Evolutionary conservation across 2,888 invertebrate species (phyloP).

Genomic region (Eristalis pertinax): DNA sequence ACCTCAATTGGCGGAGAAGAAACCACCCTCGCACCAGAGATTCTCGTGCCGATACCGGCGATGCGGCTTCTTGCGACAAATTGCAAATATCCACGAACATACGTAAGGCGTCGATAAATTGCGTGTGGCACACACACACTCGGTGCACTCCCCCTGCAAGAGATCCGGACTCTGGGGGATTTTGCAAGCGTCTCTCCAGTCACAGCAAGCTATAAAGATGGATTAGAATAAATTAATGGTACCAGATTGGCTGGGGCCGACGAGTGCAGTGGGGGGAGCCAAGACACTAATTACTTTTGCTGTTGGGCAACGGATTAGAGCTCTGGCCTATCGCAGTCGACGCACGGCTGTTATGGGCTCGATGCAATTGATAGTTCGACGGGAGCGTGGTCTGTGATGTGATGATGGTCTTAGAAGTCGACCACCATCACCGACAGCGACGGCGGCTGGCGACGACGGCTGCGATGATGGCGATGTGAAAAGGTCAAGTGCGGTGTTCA

Average conservation of each 20-base stretch:
- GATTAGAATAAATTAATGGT: slow-evolving; percentile 43
- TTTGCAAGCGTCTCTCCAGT: slow-evolving; percentile 3
- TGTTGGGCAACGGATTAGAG: slow-evolving; percentile 48
- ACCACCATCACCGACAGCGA: not conserved
- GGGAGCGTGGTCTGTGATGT: not conserved
- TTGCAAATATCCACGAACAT: slow-evolving; percentile 36
- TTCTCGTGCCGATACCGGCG: slow-evolving; percentile 10
- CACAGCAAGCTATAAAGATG: slow-evolving; percentile 32
- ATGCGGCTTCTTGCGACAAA: slow-evolving; percentile 33
- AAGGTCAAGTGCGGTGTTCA: slow-evolving; percentile 66
- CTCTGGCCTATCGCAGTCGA: slow-evolving; percentile 44
- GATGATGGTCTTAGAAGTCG: slow-evolving; percentile 20
- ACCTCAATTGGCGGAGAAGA: slow-evolving; percentile 41
- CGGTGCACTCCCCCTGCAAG: not conserved
- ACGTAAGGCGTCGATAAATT: slow-evolving; percentile 47
- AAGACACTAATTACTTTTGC: slow-evolving; percentile 60
- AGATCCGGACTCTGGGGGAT: not conserved
- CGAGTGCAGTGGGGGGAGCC: not conserved
- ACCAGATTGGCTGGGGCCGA: not conserved
- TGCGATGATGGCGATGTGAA: not conserved
- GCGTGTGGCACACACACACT: slow-evolving; percentile 36
- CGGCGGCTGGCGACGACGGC: slow-evolving; percentile 10
- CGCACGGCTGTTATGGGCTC: slow-evolving; percentile 44
- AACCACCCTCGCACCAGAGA: slow-evolving; percentile 54
- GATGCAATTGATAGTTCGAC: slow-evolving; percentile 18